Evolutionary conservation across 2,113 vertebrate genomes (phyloP).

Genomic region (Ahaetulla prasina): DNA sequence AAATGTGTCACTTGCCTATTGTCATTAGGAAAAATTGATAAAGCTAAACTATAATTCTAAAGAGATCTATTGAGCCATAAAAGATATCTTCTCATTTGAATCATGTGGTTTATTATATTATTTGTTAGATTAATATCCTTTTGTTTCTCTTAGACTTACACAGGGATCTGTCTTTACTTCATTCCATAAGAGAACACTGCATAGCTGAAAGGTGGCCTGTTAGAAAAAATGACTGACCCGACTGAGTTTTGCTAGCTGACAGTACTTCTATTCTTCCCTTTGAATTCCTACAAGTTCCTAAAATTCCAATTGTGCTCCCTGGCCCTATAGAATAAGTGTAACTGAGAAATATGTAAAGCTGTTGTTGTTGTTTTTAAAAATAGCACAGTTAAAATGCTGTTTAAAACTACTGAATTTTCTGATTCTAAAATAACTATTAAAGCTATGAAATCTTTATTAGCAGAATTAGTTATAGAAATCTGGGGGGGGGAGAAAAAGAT

Average conservation of each 20-base stretch:
- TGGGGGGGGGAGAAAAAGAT: not conserved
- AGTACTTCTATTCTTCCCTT: not conserved
- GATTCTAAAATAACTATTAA: not conserved
- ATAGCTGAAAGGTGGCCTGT: not conserved
- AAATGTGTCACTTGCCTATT: not conserved
- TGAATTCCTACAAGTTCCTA: not conserved
- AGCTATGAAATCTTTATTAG: not conserved
- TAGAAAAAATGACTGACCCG: not conserved
- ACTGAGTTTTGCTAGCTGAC: not conserved
- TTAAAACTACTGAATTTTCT: conserved; percentile 5
- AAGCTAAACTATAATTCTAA: not conserved
- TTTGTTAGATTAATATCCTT: not conserved
- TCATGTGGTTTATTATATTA: not conserved
- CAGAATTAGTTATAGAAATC: not conserved
- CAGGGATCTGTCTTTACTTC: not conserved
- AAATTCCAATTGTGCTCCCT: not conserved
- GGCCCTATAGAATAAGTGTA: not conserved
- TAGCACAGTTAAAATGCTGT: not conserved
- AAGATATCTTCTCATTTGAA: not conserved
- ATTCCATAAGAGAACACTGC: not conserved
- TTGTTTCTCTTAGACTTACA: not conserved
- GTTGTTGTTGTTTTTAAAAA: not conserved
- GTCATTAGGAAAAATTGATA: not conserved
- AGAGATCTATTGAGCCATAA: not conserved
- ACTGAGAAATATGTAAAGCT: not conserved